Evolutionary conservation across 2,888 invertebrate genomes (phyloP), one percentile per base, ranked within the genome.

Genomic region (Drosophila yooni): DNA sequence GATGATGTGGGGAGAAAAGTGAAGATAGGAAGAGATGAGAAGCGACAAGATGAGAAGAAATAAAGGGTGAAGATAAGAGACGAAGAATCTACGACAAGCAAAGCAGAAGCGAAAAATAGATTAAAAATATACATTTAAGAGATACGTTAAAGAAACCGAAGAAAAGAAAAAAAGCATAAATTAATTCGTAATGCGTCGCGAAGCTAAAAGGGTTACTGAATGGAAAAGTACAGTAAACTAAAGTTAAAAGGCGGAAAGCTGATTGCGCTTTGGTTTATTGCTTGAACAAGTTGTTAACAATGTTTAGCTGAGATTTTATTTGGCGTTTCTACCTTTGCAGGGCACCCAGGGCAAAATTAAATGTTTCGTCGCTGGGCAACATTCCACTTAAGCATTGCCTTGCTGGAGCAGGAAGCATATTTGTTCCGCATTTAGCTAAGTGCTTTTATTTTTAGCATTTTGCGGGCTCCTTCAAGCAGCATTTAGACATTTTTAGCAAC

Each of bases 401-500:
- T 59, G 70, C 33, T 50, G 71, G 27, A 34, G 18, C 13, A n/a
- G n/a, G n/a, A 38, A 36, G 27, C 38, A 38, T 56, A 38, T 56
- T 38, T n/a, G 46, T 46, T 31, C 21, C 15, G 21, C 50, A 74
- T 74, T 61, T 59, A 51, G 81, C 61, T 64, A 46, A 66, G 57
- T 65, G 74, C 65, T 56, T 53, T 73, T 50, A 53, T 53, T 59
- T 65, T 50, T 27, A 54, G 33, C 50, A 43, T 54, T 65, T 77
- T 71, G 73, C 53, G 73, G 60, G 56, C 69, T 79, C 51, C 66
- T 60, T 80, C 72, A 64, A 67, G 81, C 77, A 80, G 77, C 63
- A 61, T 76, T 78, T 78, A 67, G 60, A 78, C 81, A 81, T 72
- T 67, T 65, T 78, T 68, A 71, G 63, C 77, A 64, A 53, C 77